Evolutionary conservation across 2,888 invertebrate species (phyloP).

Genomic region (Ornithoptera priamus): DNA sequence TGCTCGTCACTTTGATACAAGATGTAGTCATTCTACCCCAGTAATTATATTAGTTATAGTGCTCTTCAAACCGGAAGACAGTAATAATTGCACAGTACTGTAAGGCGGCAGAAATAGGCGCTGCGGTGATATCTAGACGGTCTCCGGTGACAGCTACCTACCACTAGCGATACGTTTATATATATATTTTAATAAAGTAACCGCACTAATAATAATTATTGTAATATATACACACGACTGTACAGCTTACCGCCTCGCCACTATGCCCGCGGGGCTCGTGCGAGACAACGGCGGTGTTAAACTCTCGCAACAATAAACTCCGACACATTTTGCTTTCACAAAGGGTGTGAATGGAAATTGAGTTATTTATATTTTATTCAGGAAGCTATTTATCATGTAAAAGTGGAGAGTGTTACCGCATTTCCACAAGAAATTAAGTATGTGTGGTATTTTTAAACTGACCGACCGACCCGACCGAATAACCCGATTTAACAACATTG

Average conservation of each 20-base stretch:
- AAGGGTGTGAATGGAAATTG: conserved; percentile 23
- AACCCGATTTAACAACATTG: no score
- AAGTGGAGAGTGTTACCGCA: neutral
- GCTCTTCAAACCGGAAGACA: no score
- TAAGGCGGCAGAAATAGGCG: no score
- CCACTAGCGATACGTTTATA: neutral
- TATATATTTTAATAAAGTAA: neutral
- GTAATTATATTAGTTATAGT: no score
- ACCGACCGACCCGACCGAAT: no score
- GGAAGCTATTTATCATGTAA: conserved; percentile 1
- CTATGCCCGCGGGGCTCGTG: conserved; percentile 22
- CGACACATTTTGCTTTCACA: conserved; percentile 27
- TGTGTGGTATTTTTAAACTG: neutral
- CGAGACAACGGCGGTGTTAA: conserved; percentile 24
- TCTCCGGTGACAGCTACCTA: no score
- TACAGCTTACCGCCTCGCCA: conserved; percentile 15
- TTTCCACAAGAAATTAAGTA: neutral
- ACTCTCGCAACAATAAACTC: conserved; percentile 28
- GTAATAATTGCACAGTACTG: no score
- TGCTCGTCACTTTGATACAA: no score
- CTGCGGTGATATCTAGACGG: no score
- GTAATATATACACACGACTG: conserved; percentile 3
- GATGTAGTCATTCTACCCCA: no score
- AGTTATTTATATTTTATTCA: conserved; percentile 20
- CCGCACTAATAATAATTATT: conserved; percentile 17